These are phyloP conservation scores for Diogma glabrata DNA, from an alignment of 2,888 invertebrate species.

Conservation along the genomic window DNA sequence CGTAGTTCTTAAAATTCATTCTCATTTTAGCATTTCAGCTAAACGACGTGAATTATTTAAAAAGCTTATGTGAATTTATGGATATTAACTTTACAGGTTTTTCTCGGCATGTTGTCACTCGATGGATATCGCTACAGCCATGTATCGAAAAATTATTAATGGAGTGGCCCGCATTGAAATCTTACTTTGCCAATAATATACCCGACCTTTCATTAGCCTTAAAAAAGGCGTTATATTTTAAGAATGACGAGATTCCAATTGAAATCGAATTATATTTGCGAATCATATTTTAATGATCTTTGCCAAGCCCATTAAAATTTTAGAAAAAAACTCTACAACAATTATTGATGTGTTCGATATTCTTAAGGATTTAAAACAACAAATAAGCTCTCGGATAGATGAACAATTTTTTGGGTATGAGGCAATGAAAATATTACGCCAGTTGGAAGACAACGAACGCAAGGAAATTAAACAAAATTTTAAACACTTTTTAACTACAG, in stretches of 20 bases:
- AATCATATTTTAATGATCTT: slow-evolving; percentile 1
- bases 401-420: background rate
- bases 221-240: background rate
- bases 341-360: no score
- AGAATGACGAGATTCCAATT: background rate
- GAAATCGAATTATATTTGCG: background rate
- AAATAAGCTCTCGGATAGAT: background rate
- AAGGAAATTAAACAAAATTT: background rate
- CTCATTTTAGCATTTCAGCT: background rate
- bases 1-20: background rate
- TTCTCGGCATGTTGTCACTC: background rate
- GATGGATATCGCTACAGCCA: no score
- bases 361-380: background rate
- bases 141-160: background rate
- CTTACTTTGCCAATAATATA: background rate
- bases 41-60: background rate
- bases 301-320: background rate
- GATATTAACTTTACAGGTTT: background rate
- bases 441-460: background rate
- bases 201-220: background rate
- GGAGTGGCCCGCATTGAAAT: background rate
- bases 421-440: background rate
- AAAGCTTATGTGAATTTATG: background rate
- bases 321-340: no score
- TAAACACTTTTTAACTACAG: background rate